phyloP scores from a whole-genome alignment of 1,140 invertebrate genomes.

The Eciton burchellii region DNA sequence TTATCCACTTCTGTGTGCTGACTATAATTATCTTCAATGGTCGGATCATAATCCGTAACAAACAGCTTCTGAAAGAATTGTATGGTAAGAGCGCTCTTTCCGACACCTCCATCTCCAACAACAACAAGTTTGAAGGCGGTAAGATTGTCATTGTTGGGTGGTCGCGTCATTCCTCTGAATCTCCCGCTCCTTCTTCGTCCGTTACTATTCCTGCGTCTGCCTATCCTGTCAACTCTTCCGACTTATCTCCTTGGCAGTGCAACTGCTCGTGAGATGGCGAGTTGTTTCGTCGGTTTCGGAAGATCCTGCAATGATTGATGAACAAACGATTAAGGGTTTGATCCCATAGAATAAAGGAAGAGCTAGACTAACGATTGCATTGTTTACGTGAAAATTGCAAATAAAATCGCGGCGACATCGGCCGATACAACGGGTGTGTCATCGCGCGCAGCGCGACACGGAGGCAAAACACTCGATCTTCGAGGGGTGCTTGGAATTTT shows the following conservation, averaged over 20 bases:
- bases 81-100: slow-evolving; percentile 96
- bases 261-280: slow-evolving; percentile 41
- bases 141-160: slow-evolving; percentile 93
- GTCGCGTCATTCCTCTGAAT: slow-evolving; percentile 86
- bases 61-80: slow-evolving; percentile 95
- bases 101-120: slow-evolving; percentile 95
- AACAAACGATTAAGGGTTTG: neutral
- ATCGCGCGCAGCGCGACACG: slow-evolving; percentile 29
- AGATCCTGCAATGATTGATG: slow-evolving; percentile 44
- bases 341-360: no score
- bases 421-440: slow-evolving; percentile 48
- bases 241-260: slow-evolving; percentile 55
- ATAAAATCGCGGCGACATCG: slow-evolving; percentile 22
- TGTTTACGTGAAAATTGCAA: slow-evolving; percentile 16
- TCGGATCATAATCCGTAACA: slow-evolving; percentile 96
- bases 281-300: slow-evolving; percentile 1
- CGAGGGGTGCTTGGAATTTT: neutral
- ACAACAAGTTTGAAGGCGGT: slow-evolving; percentile 95
- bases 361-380: neutral
- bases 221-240: slow-evolving; percentile 78
- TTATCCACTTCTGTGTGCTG: slow-evolving; percentile 97
- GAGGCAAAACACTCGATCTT: slow-evolving; percentile 14
- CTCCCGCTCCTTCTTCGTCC: slow-evolving; percentile 71
- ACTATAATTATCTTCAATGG: slow-evolving; percentile 96
- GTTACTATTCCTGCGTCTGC: slow-evolving; percentile 76